Conservation (phyloP, 2,797 vertebrate genomes). For the Melanotaenia maccullochi region DNA sequence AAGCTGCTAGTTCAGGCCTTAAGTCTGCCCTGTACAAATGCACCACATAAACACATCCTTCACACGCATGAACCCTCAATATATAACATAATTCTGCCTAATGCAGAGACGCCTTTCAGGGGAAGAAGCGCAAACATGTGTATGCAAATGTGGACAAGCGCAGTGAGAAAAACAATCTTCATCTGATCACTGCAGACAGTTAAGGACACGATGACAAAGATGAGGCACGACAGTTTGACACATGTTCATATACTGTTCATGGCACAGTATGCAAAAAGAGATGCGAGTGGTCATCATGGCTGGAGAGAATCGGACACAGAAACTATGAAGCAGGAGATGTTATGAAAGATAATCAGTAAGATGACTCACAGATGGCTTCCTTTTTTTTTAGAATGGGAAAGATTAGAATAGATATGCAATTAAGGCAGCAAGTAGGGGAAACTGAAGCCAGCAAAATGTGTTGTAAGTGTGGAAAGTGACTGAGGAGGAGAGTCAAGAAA, state of each 20-base stretch:
- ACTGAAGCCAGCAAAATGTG: slow-evolving; percentile 9
- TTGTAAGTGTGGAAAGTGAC: slow-evolving; percentile 5
- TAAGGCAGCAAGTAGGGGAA: slow-evolving; percentile 3
- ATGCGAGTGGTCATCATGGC: neutral
- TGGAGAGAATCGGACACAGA: neutral
- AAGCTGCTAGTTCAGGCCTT: slow-evolving; percentile 23
- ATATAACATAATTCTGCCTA: neutral
- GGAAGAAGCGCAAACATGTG: slow-evolving; percentile 7
- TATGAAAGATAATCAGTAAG: slow-evolving; percentile 5
- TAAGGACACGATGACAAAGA: slow-evolving; percentile 54
- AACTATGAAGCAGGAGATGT: slow-evolving; percentile 2
- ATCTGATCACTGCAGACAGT: slow-evolving; percentile 57
- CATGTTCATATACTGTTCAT: slow-evolving; percentile 44
- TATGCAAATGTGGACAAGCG: slow-evolving; percentile 16
- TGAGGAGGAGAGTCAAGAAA: slow-evolving; percentile 2
- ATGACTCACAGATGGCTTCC: neutral
- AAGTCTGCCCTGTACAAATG: slow-evolving; percentile 16
- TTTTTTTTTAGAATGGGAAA: neutral
- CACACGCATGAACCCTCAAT: neutral
- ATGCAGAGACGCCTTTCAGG: slow-evolving; percentile 14
- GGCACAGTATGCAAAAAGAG: slow-evolving; percentile 25
- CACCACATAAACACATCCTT: neutral
- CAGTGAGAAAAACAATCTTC: slow-evolving; percentile 21
- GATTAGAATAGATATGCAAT: neutral
- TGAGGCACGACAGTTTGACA: slow-evolving; percentile 48